Percentiles rank a stretch among this genome's conserved stretches.
phyloP scores from a whole-genome alignment of 2,888 invertebrate species.

The Stenodema calcarata region DNA sequence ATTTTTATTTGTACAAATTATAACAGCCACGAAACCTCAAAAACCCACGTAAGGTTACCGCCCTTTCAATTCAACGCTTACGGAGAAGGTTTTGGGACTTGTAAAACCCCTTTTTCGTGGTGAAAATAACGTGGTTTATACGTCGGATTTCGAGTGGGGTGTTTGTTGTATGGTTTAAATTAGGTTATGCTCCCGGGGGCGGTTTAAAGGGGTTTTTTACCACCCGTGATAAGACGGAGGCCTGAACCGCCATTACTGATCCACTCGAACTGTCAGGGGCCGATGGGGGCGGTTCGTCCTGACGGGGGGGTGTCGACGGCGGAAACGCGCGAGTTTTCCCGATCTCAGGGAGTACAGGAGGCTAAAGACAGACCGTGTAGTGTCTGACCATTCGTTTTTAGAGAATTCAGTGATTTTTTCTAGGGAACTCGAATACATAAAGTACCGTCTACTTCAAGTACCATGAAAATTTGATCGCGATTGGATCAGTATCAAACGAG shows the following conservation, averaged over 20 bases:
- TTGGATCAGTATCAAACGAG: too few species aligned
- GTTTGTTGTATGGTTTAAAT: background rate
- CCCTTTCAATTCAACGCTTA: background rate
- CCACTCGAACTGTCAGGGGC: background rate
- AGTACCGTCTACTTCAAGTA: too few species aligned
- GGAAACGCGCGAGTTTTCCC: background rate
- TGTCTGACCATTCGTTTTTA: too few species aligned
- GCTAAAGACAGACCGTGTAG: background rate
- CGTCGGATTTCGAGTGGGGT: background rate
- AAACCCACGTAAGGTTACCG: background rate
- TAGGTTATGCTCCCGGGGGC: background rate
- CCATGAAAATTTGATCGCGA: too few species aligned
- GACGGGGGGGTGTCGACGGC: background rate
- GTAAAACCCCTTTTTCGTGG: too few species aligned
- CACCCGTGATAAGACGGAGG: background rate
- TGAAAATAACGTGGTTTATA: background rate
- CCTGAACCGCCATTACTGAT: constrained; percentile 30
- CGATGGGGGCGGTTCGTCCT: background rate
- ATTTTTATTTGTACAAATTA: background rate
- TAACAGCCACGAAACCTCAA: background rate
- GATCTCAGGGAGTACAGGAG: background rate
- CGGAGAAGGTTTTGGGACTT: background rate
- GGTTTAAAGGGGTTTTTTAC: background rate
- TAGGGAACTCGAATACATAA: too few species aligned
- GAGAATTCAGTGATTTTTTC: too few species aligned